A percentile compares a stretch with the other conserved stretches of the same genome.
Evolutionary conservation across 2,113 vertebrate genomes (phyloP).

Genomic region (Anguilla japonica): DNA sequence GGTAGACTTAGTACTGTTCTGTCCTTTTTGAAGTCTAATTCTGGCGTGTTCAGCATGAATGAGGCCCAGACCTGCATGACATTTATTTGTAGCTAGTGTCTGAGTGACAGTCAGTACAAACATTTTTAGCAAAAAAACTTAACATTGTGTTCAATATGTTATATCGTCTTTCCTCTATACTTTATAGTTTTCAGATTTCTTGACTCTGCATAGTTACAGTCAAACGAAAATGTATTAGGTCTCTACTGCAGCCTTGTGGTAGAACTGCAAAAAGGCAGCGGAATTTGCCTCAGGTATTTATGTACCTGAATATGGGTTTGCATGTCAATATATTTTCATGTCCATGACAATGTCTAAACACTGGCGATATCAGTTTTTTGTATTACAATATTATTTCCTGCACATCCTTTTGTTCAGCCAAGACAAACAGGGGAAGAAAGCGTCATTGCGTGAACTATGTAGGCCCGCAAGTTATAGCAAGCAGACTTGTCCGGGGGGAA

Average conservation of each 20-base stretch:
- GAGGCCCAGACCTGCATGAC: neutral
- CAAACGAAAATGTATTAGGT: neutral
- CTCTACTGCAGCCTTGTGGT: conserved; percentile 12
- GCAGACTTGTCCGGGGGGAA: neutral
- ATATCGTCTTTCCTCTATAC: neutral
- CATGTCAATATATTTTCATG: neutral
- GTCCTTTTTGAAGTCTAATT: neutral
- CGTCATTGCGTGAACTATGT: neutral
- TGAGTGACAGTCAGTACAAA: too few species aligned
- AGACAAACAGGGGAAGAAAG: neutral
- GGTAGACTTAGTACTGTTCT: too few species aligned
- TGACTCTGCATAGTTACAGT: neutral
- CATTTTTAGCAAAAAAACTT: too few species aligned
- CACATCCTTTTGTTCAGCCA: neutral
- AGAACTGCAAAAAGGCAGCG: neutral
- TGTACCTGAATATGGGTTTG: neutral
- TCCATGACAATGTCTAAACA: neutral
- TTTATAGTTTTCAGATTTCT: neutral
- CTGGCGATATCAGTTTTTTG: neutral
- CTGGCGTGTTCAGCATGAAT: neutral
- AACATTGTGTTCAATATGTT: too few species aligned
- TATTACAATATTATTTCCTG: neutral
- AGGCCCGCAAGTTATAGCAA: too few species aligned
- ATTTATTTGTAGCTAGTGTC: too few species aligned
- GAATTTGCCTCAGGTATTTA: neutral